A percentile compares a stretch with the other conserved stretches of the same genome.
phyloP scores from a whole-genome alignment of 2,113 vertebrate genomes.

The Lepus timidus region DNA sequence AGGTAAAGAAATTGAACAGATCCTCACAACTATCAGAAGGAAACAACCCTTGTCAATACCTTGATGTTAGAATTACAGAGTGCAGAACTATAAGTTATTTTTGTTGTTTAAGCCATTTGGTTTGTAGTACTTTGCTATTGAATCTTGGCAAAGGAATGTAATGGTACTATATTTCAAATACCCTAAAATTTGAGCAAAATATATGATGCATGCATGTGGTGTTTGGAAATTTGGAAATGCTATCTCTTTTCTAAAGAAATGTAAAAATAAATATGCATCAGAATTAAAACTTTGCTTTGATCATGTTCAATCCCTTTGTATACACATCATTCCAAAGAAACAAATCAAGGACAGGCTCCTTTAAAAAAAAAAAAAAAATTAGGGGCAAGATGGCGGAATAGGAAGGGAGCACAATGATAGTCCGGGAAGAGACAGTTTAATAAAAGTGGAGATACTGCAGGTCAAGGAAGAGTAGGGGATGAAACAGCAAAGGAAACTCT shows the following conservation, averaged over 20 bases:
- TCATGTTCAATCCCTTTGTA: background rate
- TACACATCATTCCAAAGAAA: background rate
- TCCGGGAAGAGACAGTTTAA: no score
- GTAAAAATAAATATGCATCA: background rate
- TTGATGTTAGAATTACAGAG: background rate
- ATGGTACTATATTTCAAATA: constrained; percentile 5
- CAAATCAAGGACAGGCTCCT: background rate
- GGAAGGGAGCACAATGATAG: no score
- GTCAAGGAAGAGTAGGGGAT: no score
- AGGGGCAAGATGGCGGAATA: no score
- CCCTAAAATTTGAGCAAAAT: background rate
- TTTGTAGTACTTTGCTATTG: background rate
- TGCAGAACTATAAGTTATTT: background rate
- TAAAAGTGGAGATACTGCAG: no score
- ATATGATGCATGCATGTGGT: background rate
- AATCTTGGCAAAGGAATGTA: background rate
- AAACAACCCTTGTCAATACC: background rate
- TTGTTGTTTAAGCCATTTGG: background rate
- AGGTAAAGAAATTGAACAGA: background rate
- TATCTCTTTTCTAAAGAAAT: background rate
- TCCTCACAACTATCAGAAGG: background rate
- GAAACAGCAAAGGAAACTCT: no score
- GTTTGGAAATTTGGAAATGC: background rate
- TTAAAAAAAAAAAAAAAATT: no score
- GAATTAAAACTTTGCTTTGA: background rate